Evolutionary conservation across 2,113 vertebrate species (phyloP).

Genomic region (Vulpes vulpes): DNA sequence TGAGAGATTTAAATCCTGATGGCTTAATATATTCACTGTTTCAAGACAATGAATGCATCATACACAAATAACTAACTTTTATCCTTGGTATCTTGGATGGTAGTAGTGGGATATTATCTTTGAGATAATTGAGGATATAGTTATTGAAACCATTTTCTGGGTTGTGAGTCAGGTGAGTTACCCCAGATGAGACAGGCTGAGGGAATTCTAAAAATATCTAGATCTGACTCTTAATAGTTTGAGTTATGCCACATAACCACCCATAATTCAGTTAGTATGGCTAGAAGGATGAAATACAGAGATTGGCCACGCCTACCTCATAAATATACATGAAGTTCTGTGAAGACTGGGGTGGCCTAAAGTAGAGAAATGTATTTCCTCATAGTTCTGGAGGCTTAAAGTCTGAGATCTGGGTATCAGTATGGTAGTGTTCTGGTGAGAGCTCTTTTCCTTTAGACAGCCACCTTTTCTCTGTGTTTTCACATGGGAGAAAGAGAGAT

Average conservation of each 20-base stretch:
- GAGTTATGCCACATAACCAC: neutral
- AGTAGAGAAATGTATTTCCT: neutral
- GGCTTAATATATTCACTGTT: neutral
- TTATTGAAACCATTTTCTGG: slow-evolving; percentile 3
- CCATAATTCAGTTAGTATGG: neutral
- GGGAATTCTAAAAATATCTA: neutral
- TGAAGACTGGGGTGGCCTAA: neutral
- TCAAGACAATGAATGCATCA: neutral
- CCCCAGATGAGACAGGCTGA: neutral
- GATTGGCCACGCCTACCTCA: neutral
- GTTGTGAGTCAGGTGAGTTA: slow-evolving; percentile 3
- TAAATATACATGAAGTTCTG: neutral
- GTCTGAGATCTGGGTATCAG: neutral
- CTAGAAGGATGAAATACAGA: neutral
- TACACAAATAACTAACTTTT: neutral
- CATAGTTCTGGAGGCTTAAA: neutral
- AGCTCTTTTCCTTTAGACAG: neutral
- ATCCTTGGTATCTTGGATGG: neutral
- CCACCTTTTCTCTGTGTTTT: neutral
- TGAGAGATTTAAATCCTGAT: neutral
- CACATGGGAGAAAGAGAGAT: neutral
- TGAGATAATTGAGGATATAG: neutral
- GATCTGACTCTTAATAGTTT: neutral
- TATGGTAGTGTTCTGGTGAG: neutral
- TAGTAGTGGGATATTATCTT: neutral